Conservation (phyloP, 2,113 vertebrate genomes). For the Catharus fuscescens region DNA sequence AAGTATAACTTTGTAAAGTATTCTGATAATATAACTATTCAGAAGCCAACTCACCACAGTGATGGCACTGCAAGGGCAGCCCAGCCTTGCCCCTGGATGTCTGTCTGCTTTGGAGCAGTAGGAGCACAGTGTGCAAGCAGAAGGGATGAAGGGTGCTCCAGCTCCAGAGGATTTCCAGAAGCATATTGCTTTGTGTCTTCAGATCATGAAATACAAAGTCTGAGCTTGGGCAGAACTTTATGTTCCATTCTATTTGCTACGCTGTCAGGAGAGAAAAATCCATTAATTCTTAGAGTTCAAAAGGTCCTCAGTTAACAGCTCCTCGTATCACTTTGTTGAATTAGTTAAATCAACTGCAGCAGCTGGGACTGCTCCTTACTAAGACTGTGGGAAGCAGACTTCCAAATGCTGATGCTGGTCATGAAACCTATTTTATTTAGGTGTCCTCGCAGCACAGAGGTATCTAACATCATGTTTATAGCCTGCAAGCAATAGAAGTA, state of each 20-base stretch:
- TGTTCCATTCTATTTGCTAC: neutral
- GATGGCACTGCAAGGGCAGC: neutral
- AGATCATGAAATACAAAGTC: neutral
- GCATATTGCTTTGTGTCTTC: neutral
- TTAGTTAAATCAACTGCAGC: constrained; percentile 9
- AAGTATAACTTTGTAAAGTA: neutral
- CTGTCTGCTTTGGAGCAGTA: neutral
- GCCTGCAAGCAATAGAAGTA: constrained; percentile 42
- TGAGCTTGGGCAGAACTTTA: neutral
- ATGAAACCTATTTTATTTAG: constrained; percentile 74
- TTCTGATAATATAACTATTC: fast-evolving
- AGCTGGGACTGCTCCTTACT: neutral
- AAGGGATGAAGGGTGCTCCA: neutral
- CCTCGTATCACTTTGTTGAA: neutral
- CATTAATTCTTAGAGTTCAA: neutral
- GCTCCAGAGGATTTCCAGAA: neutral
- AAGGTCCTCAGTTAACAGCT: constrained; percentile 9
- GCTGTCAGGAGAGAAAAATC: neutral
- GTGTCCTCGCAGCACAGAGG: constrained; percentile 62
- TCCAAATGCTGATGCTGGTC: constrained; percentile 63
- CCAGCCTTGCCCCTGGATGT: neutral
- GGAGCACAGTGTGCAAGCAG: neutral
- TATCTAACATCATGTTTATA: constrained; percentile 65
- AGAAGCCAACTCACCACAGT: fast-evolving
- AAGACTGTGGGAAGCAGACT: constrained; percentile 5